phyloP scores from a whole-genome alignment of 2,797 vertebrate genomes.

The Rousettus madagascariensis region DNA sequence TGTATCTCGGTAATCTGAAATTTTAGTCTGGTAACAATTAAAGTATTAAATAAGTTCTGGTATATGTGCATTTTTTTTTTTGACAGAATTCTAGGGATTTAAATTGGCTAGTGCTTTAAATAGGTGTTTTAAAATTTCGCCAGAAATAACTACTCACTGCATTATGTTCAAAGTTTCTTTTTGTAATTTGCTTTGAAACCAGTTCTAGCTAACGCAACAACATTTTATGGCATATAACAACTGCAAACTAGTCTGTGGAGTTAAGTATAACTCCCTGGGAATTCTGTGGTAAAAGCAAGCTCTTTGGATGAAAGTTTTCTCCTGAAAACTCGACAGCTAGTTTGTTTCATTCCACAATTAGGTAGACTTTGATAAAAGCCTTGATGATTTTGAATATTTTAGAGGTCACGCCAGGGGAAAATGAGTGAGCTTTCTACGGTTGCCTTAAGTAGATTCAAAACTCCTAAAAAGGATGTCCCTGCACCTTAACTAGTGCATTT shows the following conservation, averaged over 20 bases:
- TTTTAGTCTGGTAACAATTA: background rate
- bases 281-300: background rate
- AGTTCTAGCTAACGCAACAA: background rate
- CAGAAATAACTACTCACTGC: background rate
- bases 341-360: background rate
- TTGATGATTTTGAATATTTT: background rate
- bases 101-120: background rate
- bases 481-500: background rate
- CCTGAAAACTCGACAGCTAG: background rate
- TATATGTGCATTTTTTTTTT: background rate
- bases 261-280: background rate
- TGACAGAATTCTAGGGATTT: background rate
- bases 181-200: background rate
- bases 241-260: background rate
- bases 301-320: background rate
- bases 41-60: background rate
- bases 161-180: background rate
- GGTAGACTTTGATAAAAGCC: background rate
- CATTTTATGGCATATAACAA: background rate
- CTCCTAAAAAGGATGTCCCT: background rate
- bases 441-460: background rate
- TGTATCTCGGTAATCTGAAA: constrained; percentile 32
- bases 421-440: background rate
- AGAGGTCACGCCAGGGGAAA: background rate
- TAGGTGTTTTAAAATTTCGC: background rate